Percentiles rank a stretch among this genome's conserved stretches.
Conservation (phyloP, 2,113 vertebrate genomes). For the Halichoeres trimaculatus region DNA sequence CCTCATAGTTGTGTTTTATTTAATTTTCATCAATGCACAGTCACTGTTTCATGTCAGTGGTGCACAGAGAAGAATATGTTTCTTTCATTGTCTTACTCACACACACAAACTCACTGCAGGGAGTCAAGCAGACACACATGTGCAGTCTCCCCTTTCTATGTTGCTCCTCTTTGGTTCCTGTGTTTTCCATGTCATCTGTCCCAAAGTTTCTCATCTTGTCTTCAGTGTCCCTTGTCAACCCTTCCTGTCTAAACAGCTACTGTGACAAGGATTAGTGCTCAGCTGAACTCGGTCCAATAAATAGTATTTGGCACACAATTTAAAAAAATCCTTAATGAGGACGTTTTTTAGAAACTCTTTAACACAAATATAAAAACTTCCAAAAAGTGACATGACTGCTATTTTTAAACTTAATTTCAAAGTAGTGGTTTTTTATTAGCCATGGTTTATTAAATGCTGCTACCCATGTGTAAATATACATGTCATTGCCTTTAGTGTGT, state of each 20-base stretch:
- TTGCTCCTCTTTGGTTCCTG: slow-evolving; percentile 17
- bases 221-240: slow-evolving; percentile 12
- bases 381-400: slow-evolving; percentile 10
- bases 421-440: slow-evolving; percentile 36
- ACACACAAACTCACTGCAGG: slow-evolving; percentile 40
- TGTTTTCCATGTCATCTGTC: slow-evolving; percentile 3
- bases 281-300: slow-evolving; percentile 44
- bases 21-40: slow-evolving; percentile 32
- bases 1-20: slow-evolving; percentile 38
- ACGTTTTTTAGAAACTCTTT: slow-evolving; percentile 34
- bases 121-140: slow-evolving; percentile 50
- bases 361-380: slow-evolving; percentile 1
- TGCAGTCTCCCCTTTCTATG: slow-evolving; percentile 42
- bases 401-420: slow-evolving; percentile 19
- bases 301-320: slow-evolving; percentile 55
- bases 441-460: slow-evolving; percentile 65
- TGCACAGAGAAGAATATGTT: slow-evolving; percentile 47
- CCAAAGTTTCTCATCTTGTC: slow-evolving; percentile 8
- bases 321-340: slow-evolving; percentile 5
- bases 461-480: slow-evolving; percentile 74
- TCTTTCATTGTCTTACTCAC: slow-evolving; percentile 34
- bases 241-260: slow-evolving; percentile 49
- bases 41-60: slow-evolving; percentile 57
- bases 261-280: slow-evolving; percentile 25
- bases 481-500: slow-evolving; percentile 67